phyloP scores from a whole-genome alignment of 2,797 vertebrate species.

The Columba guinea region DNA sequence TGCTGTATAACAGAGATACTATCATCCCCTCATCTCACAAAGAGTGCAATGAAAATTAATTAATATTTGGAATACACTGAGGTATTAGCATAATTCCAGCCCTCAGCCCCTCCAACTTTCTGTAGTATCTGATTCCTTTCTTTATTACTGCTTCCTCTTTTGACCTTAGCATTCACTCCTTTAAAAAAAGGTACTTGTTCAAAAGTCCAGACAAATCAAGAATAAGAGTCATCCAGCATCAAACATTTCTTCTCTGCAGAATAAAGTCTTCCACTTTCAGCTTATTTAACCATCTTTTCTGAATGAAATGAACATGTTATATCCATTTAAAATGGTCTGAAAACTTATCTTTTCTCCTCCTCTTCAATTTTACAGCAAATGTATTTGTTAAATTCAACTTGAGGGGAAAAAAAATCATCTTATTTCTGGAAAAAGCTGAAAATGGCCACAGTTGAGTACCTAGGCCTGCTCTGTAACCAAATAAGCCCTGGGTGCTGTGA shows the following conservation, averaged over 20 bases:
- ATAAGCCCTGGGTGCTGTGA: background rate
- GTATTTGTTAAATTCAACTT: background rate
- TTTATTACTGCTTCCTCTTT: background rate
- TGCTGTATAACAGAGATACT: background rate
- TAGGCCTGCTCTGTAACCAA: background rate
- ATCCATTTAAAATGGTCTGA: background rate
- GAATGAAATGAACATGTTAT: background rate
- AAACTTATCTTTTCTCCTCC: background rate
- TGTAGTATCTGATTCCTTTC: background rate
- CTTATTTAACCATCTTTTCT: background rate
- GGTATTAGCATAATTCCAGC: background rate
- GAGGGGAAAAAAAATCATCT: fast-evolving
- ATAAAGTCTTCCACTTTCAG: background rate
- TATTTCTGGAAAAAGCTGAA: background rate
- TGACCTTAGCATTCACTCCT: background rate
- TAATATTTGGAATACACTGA: background rate
- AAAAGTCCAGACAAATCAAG: background rate
- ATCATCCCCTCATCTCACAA: background rate
- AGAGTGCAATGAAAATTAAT: background rate
- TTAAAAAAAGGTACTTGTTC: background rate
- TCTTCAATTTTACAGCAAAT: background rate
- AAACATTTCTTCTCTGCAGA: background rate
- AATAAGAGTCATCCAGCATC: background rate
- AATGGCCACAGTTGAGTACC: background rate
- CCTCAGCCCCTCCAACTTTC: background rate